Evolutionary conservation across 2,113 vertebrate genomes (phyloP).

Genomic region (Danio rerio): GRCz12tu NC_133181.1:5506001-5506500

Average conservation of each 20-base stretch:
- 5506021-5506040: constrained; percentile 53
- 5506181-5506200: constrained; percentile 40
- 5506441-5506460: too few relatives aligned
- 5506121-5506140: constrained; percentile 46
- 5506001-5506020: constrained; percentile 54
- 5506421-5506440: too few relatives aligned
- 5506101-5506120: constrained; percentile 32
- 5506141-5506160: constrained; percentile 28
- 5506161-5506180: constrained; percentile 21
- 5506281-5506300: not conserved
- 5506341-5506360: not conserved
- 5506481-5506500: too few relatives aligned
- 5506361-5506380: too few relatives aligned
- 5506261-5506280: constrained; percentile 27
- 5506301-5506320: not conserved
- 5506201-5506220: constrained; percentile 28
- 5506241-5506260: constrained; percentile 33
- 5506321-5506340: not conserved
- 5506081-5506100: constrained; percentile 33
- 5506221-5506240: constrained; percentile 15
- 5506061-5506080: constrained; percentile 13
- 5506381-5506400: too few relatives aligned
- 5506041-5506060: constrained; percentile 36
- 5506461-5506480: too few relatives aligned
- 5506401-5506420: too few relatives aligned